Evolutionary conservation across 1,140 invertebrate species (phyloP), one percentile per base, ranked within the genome.

Genomic region (Campoletis sonorensis): DNA sequence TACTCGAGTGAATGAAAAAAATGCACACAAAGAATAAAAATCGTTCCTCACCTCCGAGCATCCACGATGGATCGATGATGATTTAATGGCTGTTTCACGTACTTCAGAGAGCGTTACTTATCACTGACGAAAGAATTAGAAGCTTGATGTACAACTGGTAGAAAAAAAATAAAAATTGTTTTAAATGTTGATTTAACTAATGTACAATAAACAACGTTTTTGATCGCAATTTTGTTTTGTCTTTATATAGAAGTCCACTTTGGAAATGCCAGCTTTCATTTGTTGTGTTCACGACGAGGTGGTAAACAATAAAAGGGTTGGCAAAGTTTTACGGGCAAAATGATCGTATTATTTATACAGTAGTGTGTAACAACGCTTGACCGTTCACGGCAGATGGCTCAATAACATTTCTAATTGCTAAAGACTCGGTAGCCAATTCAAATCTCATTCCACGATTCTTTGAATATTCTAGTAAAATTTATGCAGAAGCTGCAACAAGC

Each of bases 401-500:
- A 67, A 27, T 78, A 78, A 78, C 76, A 78, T 78, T 78, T 64
- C 76, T 78, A 64, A 78, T 58, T 61, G 54, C 76, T 78, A 26
- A 78, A 45, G 75, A 67, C 76, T 78, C 76, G 10, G 26, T n/a
- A 21, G 30, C 30, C 51, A 80, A 70, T 37, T 75, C 76, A 71
- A 71, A 67, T 58, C 71, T 77, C 30, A 49, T 72, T 33, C 15
- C 70, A 26, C 51, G 21, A 82, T 82, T 73, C 72, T 30, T 15
- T 80, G 30, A 64, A 68, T 70, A 82, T 37, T 68, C 0, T 79
- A 64, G 33, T 72, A 18, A n/a, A 33, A 81, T 90, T 94, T 94
- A 95, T 90, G 95, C 93, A 27, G 94, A 92, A 84, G 98, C 98
- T 92, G 97, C 97, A 64, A 98, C 95, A 86, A 99, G 93, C 84